Evolutionary conservation across 2,797 vertebrate species (phyloP).

Genomic region (Paguma larvata): DNA sequence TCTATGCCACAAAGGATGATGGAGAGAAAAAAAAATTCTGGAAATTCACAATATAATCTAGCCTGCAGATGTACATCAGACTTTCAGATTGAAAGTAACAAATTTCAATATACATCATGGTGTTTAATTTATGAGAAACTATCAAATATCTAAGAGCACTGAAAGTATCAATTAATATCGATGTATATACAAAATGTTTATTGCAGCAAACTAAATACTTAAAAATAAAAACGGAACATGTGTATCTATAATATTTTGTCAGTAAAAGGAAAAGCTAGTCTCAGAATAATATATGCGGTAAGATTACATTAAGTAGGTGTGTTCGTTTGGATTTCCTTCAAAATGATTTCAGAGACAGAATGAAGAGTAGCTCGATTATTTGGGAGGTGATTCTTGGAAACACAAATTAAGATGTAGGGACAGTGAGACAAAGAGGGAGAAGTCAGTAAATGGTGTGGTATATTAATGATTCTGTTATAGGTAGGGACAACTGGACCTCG

Average conservation of each 20-base stretch:
- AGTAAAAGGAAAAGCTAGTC: neutral
- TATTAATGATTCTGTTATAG: neutral
- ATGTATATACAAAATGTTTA: neutral
- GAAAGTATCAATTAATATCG: neutral
- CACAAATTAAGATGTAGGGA: neutral
- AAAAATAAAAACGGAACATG: neutral
- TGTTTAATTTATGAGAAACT: neutral
- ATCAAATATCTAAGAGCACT: neutral
- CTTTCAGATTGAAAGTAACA: neutral
- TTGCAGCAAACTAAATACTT: neutral
- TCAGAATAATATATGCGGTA: neutral
- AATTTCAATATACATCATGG: neutral
- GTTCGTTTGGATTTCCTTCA: neutral
- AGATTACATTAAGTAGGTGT: neutral
- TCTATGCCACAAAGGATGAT: neutral
- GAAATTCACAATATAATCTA: neutral
- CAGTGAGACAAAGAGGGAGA: neutral
- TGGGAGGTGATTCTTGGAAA: neutral
- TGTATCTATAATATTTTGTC: neutral
- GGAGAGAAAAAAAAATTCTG: neutral
- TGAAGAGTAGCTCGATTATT: neutral
- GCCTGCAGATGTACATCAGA: neutral
- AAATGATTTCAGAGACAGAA: neutral
- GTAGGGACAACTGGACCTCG: neutral
- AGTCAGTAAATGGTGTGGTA: neutral